Percentiles rank a stretch among this genome's conserved stretches.
Evolutionary conservation across 1,140 invertebrate genomes (phyloP).

Genomic region (Formica exsecta): DNA sequence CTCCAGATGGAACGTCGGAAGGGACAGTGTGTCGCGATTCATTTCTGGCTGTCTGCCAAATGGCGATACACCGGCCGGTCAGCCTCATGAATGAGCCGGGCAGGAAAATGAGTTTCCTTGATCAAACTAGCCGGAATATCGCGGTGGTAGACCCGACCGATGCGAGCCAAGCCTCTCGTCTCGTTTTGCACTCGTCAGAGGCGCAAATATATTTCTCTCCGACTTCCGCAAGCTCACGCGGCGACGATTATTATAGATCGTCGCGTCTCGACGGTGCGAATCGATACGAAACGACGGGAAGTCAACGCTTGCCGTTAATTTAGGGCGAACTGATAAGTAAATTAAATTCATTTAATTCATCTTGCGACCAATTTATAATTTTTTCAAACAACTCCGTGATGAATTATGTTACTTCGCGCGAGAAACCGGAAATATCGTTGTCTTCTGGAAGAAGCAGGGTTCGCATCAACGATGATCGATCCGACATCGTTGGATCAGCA

Average conservation of each 20-base stretch:
- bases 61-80: conserved; percentile 39
- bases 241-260: conserved; percentile 57
- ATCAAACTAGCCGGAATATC: conserved; percentile 45
- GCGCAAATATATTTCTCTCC: neutral
- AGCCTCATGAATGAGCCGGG: conserved; percentile 69
- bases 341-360: conserved; percentile 15
- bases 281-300: conserved; percentile 1
- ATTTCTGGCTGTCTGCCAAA: conserved; percentile 73
- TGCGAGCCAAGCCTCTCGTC: conserved; percentile 49
- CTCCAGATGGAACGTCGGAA: conserved; percentile 69
- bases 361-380: neutral
- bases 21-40: conserved; percentile 76
- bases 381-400: neutral
- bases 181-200: conserved; percentile 20
- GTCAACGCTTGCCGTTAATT: neutral
- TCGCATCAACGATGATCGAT: neutral
- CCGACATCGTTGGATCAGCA: neutral
- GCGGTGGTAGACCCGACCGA: neutral
- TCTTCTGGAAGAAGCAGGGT: neutral
- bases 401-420: neutral
- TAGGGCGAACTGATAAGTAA: neutral
- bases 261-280: conserved; percentile 28
- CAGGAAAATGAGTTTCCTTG: conserved; percentile 52
- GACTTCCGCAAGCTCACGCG: conserved; percentile 20
- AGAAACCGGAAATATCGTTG: neutral